phyloP scores from a whole-genome alignment of 53 echinoderm and acorn worm genomes.

The Antedon mediterranea region DNA sequence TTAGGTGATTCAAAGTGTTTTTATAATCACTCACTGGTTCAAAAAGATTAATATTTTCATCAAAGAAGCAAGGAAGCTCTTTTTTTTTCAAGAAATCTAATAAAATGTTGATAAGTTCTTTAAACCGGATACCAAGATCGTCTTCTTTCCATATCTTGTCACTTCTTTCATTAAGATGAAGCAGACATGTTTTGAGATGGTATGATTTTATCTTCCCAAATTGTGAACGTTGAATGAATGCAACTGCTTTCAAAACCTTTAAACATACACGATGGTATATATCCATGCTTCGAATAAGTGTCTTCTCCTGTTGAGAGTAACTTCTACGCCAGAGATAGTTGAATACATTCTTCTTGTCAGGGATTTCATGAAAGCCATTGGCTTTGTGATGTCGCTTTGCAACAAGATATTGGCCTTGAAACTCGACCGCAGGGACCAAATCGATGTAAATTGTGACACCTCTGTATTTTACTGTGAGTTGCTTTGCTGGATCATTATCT shows the following conservation, averaged over 20 bases:
- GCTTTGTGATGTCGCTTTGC: not conserved
- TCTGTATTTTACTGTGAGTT: not conserved
- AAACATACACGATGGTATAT: not conserved
- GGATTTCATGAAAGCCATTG: not conserved
- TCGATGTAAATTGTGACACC: not conserved
- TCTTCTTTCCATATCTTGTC: not conserved
- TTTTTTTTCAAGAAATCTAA: not conserved
- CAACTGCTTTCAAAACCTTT: not conserved
- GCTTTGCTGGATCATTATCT: not conserved
- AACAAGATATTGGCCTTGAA: not conserved
- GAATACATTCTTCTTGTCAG: not conserved
- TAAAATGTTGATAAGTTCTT: not conserved
- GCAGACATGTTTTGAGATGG: not conserved
- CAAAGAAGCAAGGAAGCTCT: not conserved
- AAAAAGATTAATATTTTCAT: not conserved
- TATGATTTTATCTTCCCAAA: not conserved
- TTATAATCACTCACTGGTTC: not conserved
- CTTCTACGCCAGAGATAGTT: not conserved
- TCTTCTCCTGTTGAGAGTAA: not conserved
- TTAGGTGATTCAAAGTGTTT: not conserved
- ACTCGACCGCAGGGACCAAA: not conserved
- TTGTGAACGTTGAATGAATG: not conserved
- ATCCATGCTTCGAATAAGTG: not conserved
- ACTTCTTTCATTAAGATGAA: not conserved
- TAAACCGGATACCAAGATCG: not conserved